A percentile compares a stretch with the other conserved stretches of the same genome.
Evolutionary conservation across 2,113 vertebrate genomes (phyloP).

Genomic region (Ceyx margarethae): DNA sequence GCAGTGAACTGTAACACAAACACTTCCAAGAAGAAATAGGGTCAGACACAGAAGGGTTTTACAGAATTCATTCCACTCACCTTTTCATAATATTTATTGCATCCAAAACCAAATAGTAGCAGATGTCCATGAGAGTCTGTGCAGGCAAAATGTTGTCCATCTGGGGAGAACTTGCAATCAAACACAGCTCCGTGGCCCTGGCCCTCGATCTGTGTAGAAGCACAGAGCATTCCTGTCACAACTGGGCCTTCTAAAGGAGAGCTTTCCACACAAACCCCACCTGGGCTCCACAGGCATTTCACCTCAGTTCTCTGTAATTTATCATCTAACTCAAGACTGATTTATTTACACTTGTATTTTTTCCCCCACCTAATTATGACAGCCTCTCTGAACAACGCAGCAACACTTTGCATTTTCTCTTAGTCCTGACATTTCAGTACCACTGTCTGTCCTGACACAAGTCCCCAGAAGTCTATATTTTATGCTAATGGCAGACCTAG

Average conservation of each 20-base stretch:
- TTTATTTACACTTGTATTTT: neutral
- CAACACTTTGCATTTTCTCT: neutral
- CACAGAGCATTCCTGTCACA: neutral
- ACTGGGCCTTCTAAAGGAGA: neutral
- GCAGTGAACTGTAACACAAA: slow-evolving; percentile 11
- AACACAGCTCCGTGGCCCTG: slow-evolving; percentile 97
- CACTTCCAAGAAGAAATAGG: neutral
- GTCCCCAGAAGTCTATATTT: neutral
- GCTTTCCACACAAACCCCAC: neutral
- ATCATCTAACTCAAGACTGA: neutral
- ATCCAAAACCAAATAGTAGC: slow-evolving; percentile 96
- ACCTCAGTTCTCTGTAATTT: neutral
- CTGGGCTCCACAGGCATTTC: neutral
- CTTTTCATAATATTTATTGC: slow-evolving; percentile 93
- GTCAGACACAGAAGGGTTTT: neutral
- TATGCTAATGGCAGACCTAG: neutral
- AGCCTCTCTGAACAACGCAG: neutral
- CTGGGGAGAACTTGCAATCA: slow-evolving; percentile 97
- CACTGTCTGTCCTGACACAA: neutral
- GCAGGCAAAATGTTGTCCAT: slow-evolving; percentile 97
- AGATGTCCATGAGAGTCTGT: slow-evolving; percentile 98
- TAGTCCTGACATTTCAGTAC: neutral
- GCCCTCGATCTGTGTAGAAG: slow-evolving; percentile 88
- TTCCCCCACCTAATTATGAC: neutral
- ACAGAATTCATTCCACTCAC: slow-evolving; percentile 68